phyloP scores from a whole-genome alignment of 2,888 invertebrate species.

The Dione juno region DNA sequence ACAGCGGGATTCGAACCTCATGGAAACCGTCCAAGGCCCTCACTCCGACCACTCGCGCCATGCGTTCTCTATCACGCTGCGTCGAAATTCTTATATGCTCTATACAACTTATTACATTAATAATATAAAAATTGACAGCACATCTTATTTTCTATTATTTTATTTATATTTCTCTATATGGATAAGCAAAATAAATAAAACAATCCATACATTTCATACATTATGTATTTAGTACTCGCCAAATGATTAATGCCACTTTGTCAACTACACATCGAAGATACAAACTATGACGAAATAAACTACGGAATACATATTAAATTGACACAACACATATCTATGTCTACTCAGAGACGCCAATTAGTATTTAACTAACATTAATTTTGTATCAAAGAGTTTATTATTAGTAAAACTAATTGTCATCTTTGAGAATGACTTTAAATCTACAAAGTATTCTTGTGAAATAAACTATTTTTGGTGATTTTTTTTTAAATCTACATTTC shows the following conservation, averaged over 20 bases:
- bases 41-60: no score
- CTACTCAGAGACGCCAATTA: background rate
- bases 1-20: no score
- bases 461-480: background rate
- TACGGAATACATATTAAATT: constrained; percentile 19
- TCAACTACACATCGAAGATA: constrained; percentile 25
- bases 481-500: background rate
- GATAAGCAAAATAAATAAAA: constrained; percentile 17
- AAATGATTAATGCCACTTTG: constrained; percentile 24
- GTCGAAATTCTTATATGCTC: no score
- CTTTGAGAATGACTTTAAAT: background rate
- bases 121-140: no score
- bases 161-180: no score
- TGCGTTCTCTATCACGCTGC: no score
- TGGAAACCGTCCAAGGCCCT: no score
- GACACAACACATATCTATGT: constrained; percentile 22
- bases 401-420: background rate
- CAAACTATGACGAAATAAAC: constrained; percentile 21
- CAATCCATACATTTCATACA: constrained; percentile 26
- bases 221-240: constrained; percentile 41
- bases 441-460: constrained; percentile 3
- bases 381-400: background rate
- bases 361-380: background rate
- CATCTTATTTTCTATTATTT: no score
- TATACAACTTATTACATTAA: no score